These are phyloP conservation scores for Lutjanus campechanus DNA, from an alignment of 2,797 vertebrate genomes.

Conservation along the genomic window DNA sequence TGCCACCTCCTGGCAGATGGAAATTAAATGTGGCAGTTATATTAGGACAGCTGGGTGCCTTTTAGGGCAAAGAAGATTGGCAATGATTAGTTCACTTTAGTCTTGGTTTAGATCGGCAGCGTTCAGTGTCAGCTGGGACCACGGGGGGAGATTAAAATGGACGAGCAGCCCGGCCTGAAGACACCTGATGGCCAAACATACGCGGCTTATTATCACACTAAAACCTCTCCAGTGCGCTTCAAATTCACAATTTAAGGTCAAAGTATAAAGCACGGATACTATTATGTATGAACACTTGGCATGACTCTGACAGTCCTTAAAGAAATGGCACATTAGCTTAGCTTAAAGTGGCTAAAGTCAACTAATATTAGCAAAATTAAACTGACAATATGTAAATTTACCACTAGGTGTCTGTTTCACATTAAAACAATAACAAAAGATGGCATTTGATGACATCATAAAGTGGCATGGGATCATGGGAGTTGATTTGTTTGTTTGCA, in stretches of 20 bases:
- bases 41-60: slow-evolving; percentile 59
- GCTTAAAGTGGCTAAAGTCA: too few relatives aligned
- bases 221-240: background rate
- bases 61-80: slow-evolving; percentile 66
- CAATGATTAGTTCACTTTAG: slow-evolving; percentile 68
- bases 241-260: background rate
- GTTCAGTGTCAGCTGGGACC: slow-evolving; percentile 45
- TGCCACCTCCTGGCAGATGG: slow-evolving; percentile 64
- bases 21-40: slow-evolving; percentile 73
- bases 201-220: background rate
- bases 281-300: background rate
- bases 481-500: too few relatives aligned
- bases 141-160: slow-evolving; percentile 28
- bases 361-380: too few relatives aligned
- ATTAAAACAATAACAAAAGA: too few relatives aligned
- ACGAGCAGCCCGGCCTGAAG: slow-evolving; percentile 26
- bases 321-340: too few relatives aligned
- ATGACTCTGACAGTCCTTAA: background rate
- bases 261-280: background rate
- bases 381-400: too few relatives aligned
- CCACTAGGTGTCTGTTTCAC: too few relatives aligned
- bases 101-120: slow-evolving; percentile 55
- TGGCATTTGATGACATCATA: too few relatives aligned
- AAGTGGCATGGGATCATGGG: too few relatives aligned
- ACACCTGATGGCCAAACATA: slow-evolving; percentile 34